A percentile compares a stretch with the other conserved stretches of the same genome.
These are phyloP conservation scores for Spicauda simplicius DNA, from an alignment of 2,888 invertebrate species.

Conservation along the genomic window DNA sequence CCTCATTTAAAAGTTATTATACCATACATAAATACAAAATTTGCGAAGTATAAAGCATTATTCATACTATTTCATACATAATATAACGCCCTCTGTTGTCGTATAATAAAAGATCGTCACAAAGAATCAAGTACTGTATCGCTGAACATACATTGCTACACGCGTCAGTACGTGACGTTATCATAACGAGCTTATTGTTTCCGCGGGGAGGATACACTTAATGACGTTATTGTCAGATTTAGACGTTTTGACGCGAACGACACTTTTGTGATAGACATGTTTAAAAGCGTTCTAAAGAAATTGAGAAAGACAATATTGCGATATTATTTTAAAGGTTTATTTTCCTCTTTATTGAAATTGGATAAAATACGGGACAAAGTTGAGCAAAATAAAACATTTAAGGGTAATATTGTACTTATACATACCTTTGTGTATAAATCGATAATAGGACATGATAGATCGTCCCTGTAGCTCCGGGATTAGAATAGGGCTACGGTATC, in stretches of 20 bases:
- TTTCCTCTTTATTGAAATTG: background rate
- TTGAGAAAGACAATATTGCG: too few relatives aligned
- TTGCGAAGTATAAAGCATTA: background rate
- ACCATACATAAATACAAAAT: too few relatives aligned
- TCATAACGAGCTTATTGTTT: conserved; percentile 56
- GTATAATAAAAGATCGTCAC: background rate
- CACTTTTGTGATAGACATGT: background rate
- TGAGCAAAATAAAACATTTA: too few relatives aligned
- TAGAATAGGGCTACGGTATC: too few relatives aligned
- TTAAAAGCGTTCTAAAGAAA: background rate
- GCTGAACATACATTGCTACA: conserved; percentile 15
- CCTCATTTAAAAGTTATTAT: too few relatives aligned
- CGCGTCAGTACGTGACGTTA: conserved; percentile 44
- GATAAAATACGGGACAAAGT: too few relatives aligned
- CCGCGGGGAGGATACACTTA: conserved; percentile 44
- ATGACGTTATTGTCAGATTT: conserved; percentile 41
- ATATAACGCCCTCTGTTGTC: background rate
- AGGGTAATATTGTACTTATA: too few relatives aligned
- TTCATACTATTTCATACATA: background rate
- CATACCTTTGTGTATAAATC: too few relatives aligned
- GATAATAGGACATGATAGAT: too few relatives aligned
- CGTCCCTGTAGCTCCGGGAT: too few relatives aligned
- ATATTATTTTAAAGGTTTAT: background rate
- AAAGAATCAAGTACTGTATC: background rate
- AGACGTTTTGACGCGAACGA: background rate